phyloP scores from a whole-genome alignment of 2,888 invertebrate genomes.

The Melieria crassipennis region DNA sequence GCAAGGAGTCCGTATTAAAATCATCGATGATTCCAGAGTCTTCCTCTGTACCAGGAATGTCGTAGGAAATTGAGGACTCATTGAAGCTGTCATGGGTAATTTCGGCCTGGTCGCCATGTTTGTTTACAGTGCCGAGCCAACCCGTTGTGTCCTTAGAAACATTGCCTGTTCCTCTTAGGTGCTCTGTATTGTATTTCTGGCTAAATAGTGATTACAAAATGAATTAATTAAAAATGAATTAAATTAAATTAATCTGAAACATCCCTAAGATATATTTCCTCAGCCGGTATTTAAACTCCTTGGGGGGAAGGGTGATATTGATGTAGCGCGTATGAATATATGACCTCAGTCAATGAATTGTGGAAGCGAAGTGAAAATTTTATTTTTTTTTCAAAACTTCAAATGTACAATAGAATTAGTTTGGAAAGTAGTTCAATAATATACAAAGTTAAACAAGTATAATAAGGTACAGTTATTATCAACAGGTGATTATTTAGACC shows the following conservation, averaged over 20 bases:
- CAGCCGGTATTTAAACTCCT: slow-evolving; percentile 12
- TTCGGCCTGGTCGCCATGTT: no score
- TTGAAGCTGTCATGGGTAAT: no score
- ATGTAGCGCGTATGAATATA: no score
- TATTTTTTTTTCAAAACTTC: no score
- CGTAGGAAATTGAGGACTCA: not conserved
- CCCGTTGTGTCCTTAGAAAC: not conserved
- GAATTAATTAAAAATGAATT: not conserved
- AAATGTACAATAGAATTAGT: no score
- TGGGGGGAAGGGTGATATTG: not conserved
- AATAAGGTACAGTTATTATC: no score
- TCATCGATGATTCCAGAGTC: not conserved
- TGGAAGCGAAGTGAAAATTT: no score
- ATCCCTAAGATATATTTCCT: slow-evolving; percentile 12
- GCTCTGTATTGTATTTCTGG: not conserved
- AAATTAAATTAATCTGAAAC: not conserved
- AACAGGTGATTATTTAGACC: not conserved
- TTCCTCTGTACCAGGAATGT: not conserved
- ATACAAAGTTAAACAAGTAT: no score
- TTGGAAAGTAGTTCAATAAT: no score
- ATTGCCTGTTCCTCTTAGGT: not conserved
- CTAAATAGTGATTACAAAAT: not conserved
- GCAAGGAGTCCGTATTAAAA: not conserved
- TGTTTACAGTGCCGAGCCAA: no score
- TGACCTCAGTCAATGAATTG: no score